Percentiles rank a stretch among this genome's conserved stretches.
phyloP scores from a whole-genome alignment of 2,797 vertebrate species.

The Poeciliopsis paucimaculata region DNA sequence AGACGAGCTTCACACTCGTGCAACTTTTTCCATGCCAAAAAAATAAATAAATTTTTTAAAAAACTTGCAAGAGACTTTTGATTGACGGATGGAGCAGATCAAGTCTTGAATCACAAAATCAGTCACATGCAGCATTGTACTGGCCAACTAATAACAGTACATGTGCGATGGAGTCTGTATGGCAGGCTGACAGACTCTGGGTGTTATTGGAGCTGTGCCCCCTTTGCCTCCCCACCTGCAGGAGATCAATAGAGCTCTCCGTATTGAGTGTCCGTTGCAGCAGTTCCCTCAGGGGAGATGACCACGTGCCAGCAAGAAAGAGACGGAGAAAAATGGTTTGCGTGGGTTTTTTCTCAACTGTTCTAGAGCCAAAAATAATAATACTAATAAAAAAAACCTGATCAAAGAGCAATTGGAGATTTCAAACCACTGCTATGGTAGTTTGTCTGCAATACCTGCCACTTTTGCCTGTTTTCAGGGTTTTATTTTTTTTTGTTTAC shows the following conservation, averaged over 20 bases:
- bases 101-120: constrained; percentile 11
- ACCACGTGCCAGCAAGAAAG: constrained; percentile 4
- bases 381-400: neutral
- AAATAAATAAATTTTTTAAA: neutral
- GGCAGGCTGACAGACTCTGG: constrained; percentile 28
- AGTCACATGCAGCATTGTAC: constrained; percentile 17
- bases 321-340: constrained; percentile 21
- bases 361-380: constrained; percentile 45
- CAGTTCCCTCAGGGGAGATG: constrained; percentile 24
- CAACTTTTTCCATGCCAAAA: neutral
- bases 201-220: constrained; percentile 52
- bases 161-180: constrained; percentile 12
- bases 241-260: constrained; percentile 54
- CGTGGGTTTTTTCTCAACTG: constrained; percentile 31
- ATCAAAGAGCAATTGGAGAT: constrained; percentile 37
- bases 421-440: neutral
- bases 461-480: too few relatives aligned
- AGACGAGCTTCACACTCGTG: neutral
- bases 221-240: constrained; percentile 47
- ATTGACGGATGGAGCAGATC: constrained; percentile 9
- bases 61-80: neutral
- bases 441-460: too few relatives aligned
- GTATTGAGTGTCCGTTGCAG: constrained; percentile 45
- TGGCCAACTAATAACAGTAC: neutral
- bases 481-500: too few relatives aligned